phyloP scores from a whole-genome alignment of 1,140 invertebrate genomes.

The Drosophila baimaii region DNA sequence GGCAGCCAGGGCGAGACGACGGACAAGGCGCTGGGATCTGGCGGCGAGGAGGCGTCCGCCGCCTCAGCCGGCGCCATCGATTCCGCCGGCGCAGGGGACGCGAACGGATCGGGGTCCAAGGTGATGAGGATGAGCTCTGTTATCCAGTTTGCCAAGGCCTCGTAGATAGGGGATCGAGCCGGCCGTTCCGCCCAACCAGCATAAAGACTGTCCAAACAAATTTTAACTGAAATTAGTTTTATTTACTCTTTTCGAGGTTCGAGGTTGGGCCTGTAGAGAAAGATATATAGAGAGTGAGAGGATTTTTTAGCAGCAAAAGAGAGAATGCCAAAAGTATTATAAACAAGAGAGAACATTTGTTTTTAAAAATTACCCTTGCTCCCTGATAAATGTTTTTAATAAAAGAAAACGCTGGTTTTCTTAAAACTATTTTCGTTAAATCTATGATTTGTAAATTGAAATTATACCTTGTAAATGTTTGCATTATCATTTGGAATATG shows the following conservation, averaged over 20 bases:
- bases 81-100: constrained; percentile 18
- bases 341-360: constrained; percentile 50
- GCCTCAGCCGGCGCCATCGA: constrained; percentile 23
- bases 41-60: constrained; percentile 5
- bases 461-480: constrained; percentile 33
- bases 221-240: constrained; percentile 75
- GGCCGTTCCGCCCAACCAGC: constrained; percentile 51
- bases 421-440: constrained; percentile 54
- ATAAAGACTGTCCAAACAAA: constrained; percentile 75
- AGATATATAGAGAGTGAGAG: constrained; percentile 14
- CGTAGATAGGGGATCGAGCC: constrained; percentile 83
- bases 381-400: constrained; percentile 6
- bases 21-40: constrained; percentile 3
- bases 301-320: constrained; percentile 47
- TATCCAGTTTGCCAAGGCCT: constrained; percentile 91
- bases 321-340: constrained; percentile 83
- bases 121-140: constrained; percentile 90
- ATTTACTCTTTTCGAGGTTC: constrained; percentile 41
- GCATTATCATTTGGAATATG: constrained; percentile 18
- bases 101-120: constrained; percentile 44
- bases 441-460: constrained; percentile 40
- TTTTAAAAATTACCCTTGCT: constrained; percentile 44
- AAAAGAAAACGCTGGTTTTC: constrained; percentile 26
- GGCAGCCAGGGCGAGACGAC: constrained; percentile 35
- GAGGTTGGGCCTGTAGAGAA: constrained; percentile 8